These are phyloP conservation scores for Myotis pilosus DNA, from an alignment of 2,797 vertebrate genomes.

Conservation along the genomic window DNA sequence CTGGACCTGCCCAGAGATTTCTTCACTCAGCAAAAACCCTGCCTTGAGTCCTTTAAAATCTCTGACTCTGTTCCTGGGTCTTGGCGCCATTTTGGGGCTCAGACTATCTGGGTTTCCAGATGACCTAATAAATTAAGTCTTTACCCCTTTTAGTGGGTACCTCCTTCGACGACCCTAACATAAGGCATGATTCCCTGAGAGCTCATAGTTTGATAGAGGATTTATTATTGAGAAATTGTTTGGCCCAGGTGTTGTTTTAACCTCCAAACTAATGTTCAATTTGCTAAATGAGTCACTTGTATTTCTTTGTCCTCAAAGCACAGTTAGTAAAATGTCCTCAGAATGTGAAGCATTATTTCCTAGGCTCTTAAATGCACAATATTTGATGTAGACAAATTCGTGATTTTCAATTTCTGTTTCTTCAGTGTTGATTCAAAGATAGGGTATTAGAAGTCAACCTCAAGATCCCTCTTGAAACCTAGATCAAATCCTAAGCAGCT, in stretches of 20 bases:
- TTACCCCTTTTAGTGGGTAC: too few species aligned
- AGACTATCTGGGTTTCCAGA: too few species aligned
- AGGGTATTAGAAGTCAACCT: not conserved
- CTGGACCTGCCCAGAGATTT: too few species aligned
- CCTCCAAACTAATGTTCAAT: not conserved
- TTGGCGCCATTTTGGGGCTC: too few species aligned
- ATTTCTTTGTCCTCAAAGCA: conserved; percentile 26
- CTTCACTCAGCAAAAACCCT: too few species aligned
- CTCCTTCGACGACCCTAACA: too few species aligned
- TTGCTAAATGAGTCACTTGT: not conserved
- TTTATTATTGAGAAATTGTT: not conserved
- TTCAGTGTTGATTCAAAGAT: not conserved
- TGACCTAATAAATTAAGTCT: too few species aligned
- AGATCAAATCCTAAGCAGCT: not conserved
- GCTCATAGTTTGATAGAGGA: not conserved
- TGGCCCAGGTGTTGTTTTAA: not conserved
- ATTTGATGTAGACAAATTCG: not conserved
- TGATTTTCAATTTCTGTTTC: conserved; percentile 16
- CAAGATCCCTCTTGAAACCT: not conserved
- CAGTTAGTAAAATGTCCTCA: conserved; percentile 8
- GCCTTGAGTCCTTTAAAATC: too few species aligned
- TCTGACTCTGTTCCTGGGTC: too few species aligned
- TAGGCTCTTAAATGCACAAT: not conserved
- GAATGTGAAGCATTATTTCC: not conserved
- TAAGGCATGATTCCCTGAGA: not conserved